Conservation (phyloP, 2,113 vertebrate species). For the Donacobius atricapilla region DNA sequence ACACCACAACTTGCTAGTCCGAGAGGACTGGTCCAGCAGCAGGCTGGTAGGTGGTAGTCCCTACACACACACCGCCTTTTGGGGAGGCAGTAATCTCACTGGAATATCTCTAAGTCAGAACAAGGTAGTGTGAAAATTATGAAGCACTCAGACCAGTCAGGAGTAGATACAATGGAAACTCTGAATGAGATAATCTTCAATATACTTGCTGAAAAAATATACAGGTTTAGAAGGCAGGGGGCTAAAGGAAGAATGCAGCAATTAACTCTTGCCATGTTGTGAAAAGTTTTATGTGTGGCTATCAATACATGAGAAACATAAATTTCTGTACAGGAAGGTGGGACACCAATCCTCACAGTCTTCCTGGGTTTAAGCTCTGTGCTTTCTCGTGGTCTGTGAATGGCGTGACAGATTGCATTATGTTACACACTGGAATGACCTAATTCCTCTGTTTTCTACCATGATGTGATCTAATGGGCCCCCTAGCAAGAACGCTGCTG, state of each 20-base stretch:
- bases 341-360: not conserved
- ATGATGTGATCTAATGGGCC: conserved; percentile 9
- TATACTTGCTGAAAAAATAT: not conserved
- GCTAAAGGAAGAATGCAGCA: not conserved
- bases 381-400: not conserved
- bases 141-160: not conserved
- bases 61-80: accelerated
- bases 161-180: not conserved
- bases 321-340: not conserved
- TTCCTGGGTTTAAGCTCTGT: not conserved
- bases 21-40: not conserved
- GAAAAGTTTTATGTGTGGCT: not conserved
- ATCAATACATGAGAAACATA: not conserved
- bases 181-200: not conserved
- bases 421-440: not conserved
- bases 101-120: not conserved
- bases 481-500: not conserved
- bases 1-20: accelerated
- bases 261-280: not conserved
- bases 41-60: not conserved
- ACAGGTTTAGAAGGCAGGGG: not conserved
- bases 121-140: not conserved
- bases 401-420: not conserved
- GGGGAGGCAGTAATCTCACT: not conserved
- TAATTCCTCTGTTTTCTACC: conserved; percentile 22